phyloP scores from a whole-genome alignment of 2,113 vertebrate genomes.

The Dicaeum eximium region DNA sequence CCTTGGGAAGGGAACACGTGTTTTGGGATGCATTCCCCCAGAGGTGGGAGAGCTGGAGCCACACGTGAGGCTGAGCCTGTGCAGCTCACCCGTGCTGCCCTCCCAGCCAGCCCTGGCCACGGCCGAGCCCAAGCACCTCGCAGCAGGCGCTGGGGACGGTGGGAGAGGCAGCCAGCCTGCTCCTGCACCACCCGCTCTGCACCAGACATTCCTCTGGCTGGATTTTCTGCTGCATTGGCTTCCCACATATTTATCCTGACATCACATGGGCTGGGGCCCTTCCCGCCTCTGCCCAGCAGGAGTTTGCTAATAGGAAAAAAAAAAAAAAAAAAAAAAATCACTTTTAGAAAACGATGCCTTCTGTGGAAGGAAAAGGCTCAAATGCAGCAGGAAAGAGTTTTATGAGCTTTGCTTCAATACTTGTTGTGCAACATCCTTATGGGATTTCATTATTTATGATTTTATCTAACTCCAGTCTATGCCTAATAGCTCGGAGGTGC shows the following conservation, averaged over 20 bases:
- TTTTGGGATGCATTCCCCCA: not conserved
- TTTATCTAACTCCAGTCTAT: conserved; percentile 59
- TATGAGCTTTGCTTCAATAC: conserved; percentile 28
- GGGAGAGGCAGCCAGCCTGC: not conserved
- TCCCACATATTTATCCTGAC: conserved; percentile 57
- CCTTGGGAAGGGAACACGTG: accelerated
- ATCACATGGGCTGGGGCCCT: conserved; percentile 57
- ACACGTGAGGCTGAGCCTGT: not conserved
- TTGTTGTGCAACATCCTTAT: conserved; percentile 44
- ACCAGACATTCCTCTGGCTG: conserved; percentile 57
- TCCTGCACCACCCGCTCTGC: not conserved
- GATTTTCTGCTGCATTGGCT: conserved; percentile 55
- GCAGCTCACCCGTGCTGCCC: accelerated
- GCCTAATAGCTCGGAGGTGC: conserved; percentile 59
- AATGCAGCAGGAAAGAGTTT: not conserved
- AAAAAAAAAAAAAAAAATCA: not conserved
- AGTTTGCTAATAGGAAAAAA: not conserved
- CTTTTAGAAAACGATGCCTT: not conserved
- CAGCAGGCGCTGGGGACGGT: accelerated
- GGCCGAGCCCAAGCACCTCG: not conserved
- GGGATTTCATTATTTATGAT: conserved; percentile 63
- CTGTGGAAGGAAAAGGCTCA: conserved; percentile 9
- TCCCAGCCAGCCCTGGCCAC: not conserved
- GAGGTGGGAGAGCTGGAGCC: not conserved
- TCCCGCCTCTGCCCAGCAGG: conserved; percentile 48